phyloP scores from a whole-genome alignment of 2,113 vertebrate genomes.

The Larimichthys crocea region DNA sequence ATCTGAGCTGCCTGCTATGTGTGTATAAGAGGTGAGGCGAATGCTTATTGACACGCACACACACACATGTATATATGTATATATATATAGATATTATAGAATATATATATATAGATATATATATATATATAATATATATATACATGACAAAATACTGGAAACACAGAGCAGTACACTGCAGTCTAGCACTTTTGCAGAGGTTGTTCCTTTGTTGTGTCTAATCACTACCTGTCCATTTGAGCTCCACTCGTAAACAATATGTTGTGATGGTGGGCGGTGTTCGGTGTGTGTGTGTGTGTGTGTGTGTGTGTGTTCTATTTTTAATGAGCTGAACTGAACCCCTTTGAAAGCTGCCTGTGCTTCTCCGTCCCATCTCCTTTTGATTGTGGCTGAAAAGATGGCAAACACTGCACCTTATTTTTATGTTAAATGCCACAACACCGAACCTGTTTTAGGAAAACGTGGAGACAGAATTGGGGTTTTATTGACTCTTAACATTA shows the following conservation, averaged over 20 bases:
- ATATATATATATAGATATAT: no score
- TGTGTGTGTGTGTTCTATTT: conserved; percentile 55
- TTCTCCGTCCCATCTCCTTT: conserved; percentile 41
- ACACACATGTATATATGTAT: conserved; percentile 1
- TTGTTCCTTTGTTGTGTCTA: conserved; percentile 69
- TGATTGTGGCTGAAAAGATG: conserved; percentile 36
- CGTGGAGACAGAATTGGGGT: not conserved
- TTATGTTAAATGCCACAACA: conserved; percentile 8
- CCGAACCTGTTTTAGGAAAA: not conserved
- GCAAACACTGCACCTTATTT: conserved; percentile 38
- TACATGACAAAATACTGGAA: not conserved
- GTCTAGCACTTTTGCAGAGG: conserved; percentile 61
- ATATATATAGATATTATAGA: no score
- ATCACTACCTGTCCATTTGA: conserved; percentile 73
- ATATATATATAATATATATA: not conserved
- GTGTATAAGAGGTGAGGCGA: conserved; percentile 22
- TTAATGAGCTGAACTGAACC: conserved; percentile 68
- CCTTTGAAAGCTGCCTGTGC: conserved; percentile 50
- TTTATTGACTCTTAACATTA: not conserved
- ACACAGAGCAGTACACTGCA: conserved; percentile 26
- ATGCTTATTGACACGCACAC: conserved; percentile 13
- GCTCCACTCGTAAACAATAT: conserved; percentile 63
- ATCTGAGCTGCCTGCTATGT: conserved; percentile 34
- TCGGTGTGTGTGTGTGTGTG: not conserved
- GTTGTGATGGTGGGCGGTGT: conserved; percentile 40